These are phyloP conservation scores for Macaca fascicularis DNA, from an alignment of 2,113 vertebrate genomes.

Conservation along the genomic window T2T-MFA8v1.1 NC_088385.1:77561001-77561500, in stretches of 20 bases:
- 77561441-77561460: not conserved
- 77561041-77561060: not conserved
- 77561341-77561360: no score
- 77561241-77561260: not conserved
- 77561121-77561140: rapidly evolving
- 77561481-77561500: not conserved
- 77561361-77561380: not conserved
- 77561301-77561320: rapidly evolving
- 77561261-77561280: not conserved
- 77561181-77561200: not conserved
- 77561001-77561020: not conserved
- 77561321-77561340: not conserved
- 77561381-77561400: not conserved
- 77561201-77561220: not conserved
- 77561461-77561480: not conserved
- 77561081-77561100: no score
- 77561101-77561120: not conserved
- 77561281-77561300: not conserved
- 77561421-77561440: not conserved
- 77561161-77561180: not conserved
- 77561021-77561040: not conserved
- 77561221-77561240: rapidly evolving
- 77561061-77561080: not conserved
- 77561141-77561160: rapidly evolving
- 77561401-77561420: not conserved